These are phyloP conservation scores for Tetanocera ferruginea DNA, from an alignment of 2,888 invertebrate species.

Conservation along the genomic window DNA sequence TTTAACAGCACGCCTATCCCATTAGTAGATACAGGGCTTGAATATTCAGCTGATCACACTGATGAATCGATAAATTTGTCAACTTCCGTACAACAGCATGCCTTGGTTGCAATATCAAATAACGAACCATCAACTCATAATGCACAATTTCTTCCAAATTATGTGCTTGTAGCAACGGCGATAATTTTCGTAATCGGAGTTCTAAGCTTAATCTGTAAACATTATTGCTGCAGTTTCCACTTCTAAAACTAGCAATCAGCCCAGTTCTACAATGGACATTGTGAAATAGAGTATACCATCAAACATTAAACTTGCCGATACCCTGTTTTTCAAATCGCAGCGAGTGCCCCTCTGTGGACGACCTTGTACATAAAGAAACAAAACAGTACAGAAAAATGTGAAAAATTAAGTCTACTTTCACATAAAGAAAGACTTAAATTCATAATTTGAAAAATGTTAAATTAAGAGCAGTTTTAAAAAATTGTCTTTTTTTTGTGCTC, in stretches of 20 bases:
- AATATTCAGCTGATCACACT: no score
- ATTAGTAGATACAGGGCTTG: no score
- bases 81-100: not conserved
- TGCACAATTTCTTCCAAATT: no score
- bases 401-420: no score
- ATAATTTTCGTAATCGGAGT: constrained; percentile 13
- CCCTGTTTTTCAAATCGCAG: constrained; percentile 31
- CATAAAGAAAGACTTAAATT: no score
- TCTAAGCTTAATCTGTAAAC: not conserved
- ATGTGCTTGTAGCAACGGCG: constrained; percentile 25
- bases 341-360: no score
- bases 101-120: constrained; percentile 27
- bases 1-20: not conserved
- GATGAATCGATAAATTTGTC: no score
- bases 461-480: no score
- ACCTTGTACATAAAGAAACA: no score
- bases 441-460: no score
- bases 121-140: not conserved
- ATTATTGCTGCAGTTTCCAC: not conserved
- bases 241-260: constrained; percentile 16
- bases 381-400: no score
- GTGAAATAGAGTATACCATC: constrained; percentile 40
- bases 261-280: constrained; percentile 30
- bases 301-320: constrained; percentile 40
- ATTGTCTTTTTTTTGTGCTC: no score